phyloP scores from a whole-genome alignment of 2,888 invertebrate species.

The Calameuta filiformis region DNA sequence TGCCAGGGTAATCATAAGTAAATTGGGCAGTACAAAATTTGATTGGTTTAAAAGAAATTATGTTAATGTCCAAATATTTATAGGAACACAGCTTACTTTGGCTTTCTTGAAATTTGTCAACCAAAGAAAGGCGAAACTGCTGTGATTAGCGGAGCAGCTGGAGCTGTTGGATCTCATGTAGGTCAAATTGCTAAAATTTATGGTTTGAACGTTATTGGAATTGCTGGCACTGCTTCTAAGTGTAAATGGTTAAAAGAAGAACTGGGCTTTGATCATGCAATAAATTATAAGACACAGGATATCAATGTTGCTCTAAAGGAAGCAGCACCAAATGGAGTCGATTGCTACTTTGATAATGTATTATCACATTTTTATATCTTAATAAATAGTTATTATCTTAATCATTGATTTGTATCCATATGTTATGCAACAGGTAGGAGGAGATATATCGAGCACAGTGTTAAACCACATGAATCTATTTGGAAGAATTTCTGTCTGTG shows the following conservation, averaged over 20 bases:
- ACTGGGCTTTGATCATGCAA: conserved; percentile 75
- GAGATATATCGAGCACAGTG: conserved; percentile 72
- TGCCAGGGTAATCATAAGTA: conserved; percentile 73
- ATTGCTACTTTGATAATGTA: conserved; percentile 85
- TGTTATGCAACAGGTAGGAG: conserved; percentile 71
- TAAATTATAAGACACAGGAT: conserved; percentile 78
- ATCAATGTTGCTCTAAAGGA: conserved; percentile 70
- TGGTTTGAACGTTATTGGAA: conserved; percentile 77
- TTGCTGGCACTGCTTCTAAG: conserved; percentile 78
- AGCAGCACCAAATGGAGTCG: conserved; percentile 77
- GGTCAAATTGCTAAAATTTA: conserved; percentile 82
- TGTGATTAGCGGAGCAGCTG: conserved; percentile 80
- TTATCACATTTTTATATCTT: conserved; percentile 16
- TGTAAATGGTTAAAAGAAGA: conserved; percentile 75
- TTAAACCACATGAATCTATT: conserved; percentile 72
- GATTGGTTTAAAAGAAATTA: conserved; percentile 1
- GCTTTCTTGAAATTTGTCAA: conserved; percentile 76
- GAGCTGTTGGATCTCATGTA: conserved; percentile 81
- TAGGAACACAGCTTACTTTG: conserved; percentile 82
- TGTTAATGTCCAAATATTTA: conserved; percentile 24
- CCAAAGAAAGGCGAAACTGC: conserved; percentile 80
- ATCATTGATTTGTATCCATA: conserved; percentile 17
- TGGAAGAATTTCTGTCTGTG: conserved; percentile 75
- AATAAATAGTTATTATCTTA: neutral
- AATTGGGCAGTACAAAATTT: neutral